These are phyloP conservation scores for Epizoanthus fatuus DNA, from an alignment of 92 coral and sea anemone species.

Conservation along the genomic window DNA sequence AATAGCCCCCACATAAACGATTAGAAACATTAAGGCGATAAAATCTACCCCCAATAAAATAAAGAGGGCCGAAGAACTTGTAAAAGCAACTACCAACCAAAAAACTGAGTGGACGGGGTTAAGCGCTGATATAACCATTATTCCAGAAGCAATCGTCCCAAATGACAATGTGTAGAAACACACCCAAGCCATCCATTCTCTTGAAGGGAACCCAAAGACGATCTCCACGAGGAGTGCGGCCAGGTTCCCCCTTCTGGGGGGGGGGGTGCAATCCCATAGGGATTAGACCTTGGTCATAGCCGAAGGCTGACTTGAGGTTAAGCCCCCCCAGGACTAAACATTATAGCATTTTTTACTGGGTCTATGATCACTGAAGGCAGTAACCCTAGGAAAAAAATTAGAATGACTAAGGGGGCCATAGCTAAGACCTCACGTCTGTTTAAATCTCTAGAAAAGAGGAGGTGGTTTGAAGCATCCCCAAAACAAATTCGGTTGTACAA, in stretches of 20 bases:
- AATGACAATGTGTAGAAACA: slow-evolving; percentile 58
- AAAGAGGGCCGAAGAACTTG: slow-evolving; percentile 76
- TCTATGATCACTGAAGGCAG: slow-evolving; percentile 70
- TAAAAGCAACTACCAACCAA: slow-evolving; percentile 82
- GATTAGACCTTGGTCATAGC: background rate
- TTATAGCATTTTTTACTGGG: slow-evolving; percentile 69
- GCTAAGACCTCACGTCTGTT: slow-evolving; percentile 77
- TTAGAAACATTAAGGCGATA: slow-evolving; percentile 64
- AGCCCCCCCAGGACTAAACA: slow-evolving; percentile 75
- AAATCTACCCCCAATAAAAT: slow-evolving; percentile 68
- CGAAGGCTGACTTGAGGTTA: slow-evolving; percentile 3
- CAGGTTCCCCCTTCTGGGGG: background rate
- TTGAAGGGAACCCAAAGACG: background rate
- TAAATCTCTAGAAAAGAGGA: slow-evolving; percentile 81
- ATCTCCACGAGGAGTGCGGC: background rate
- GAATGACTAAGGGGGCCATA: slow-evolving; percentile 66
- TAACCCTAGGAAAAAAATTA: slow-evolving; percentile 58
- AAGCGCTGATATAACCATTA: slow-evolving; percentile 83
- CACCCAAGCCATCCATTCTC: slow-evolving; percentile 15
- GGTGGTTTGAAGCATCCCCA: slow-evolving; percentile 76
- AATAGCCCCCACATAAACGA: slow-evolving; percentile 83
- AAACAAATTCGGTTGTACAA: slow-evolving; percentile 84
- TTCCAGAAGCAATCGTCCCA: slow-evolving; percentile 70
- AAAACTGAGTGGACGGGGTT: slow-evolving; percentile 85
- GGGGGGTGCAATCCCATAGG: too few species aligned